Evolutionary conservation across 2,888 invertebrate species (phyloP).

Genomic region (Salticus scenicus): DNA sequence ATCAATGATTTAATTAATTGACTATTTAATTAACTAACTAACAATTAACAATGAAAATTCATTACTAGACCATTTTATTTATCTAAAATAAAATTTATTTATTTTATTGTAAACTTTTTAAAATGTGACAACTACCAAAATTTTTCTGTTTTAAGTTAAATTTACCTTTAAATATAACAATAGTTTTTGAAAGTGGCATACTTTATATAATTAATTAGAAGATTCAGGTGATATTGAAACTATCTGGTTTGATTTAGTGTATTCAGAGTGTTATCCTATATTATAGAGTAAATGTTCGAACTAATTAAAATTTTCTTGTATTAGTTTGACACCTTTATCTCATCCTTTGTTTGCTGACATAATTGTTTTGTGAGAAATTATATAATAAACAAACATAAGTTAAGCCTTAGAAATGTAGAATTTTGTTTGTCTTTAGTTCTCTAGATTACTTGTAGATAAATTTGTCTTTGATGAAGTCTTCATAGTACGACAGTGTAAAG

Average conservation of each 20-base stretch:
- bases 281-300: background rate
- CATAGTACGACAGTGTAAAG: no score
- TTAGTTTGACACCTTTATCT: constrained; percentile 4
- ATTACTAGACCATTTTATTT: no score
- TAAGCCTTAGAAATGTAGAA: background rate
- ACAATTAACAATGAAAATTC: no score
- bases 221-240: background rate
- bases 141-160: no score
- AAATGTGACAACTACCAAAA: no score
- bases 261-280: no score
- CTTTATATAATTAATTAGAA: background rate
- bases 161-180: no score
- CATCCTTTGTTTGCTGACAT: constrained; percentile 7
- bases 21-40: no score
- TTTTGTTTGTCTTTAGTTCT: background rate
- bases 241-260: background rate
- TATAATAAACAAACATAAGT: background rate
- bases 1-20: no score
- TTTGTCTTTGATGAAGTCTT: background rate
- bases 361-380: constrained; percentile 2
- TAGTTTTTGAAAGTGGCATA: background rate
- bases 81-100: no score
- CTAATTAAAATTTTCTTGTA: constrained; percentile 16
- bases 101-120: no score
- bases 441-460: background rate